Base-by-base conservation (phyloP, 1,140 invertebrate species). In the Drosophila albomicans region DNA sequence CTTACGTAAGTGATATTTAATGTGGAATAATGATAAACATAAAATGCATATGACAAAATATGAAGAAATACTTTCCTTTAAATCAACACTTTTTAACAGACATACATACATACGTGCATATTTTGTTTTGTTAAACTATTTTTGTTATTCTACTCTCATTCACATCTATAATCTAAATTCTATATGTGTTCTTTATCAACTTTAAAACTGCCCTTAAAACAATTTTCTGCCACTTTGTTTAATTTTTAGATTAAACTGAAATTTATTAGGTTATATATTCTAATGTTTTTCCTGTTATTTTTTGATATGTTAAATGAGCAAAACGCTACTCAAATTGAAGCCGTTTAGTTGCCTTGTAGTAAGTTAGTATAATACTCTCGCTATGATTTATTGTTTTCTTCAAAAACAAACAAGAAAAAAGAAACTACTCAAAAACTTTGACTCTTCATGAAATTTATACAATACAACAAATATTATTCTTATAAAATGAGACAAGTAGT, bases 281-380 rank as follows among this genome's bases (percentile, higher is more conserved):
- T 65, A 74, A 68, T 52, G 48, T 79, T 77, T 62, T 65, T 6
- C 20, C 15, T 78, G 62, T 82, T 75, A 69, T 25, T 64, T 52
- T n/a, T 66, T 49, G n/a, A 64, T 72, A 62, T 51, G 69, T 81
- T 78, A 66, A 10, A 63, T 15, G 54, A 87, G 65, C 72, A 76
- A 45, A 64, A 71, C 41, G 70, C 77, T 68, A 66, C 78, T 66
- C 79, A 84, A 59, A 88, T 87, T 88, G 69, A 87, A 87, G 85
- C 90, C 89, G 81, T 91, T 91, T 91, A 91, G 89, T 91, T 91
- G 89, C 89, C 89, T 91, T 91, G 89, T 91, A 91, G 89, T 89
- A 89, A 85, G 80, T 88, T 88, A 88, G 84, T 77, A 13, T 79
- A 79, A 77, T 48, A 67, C 63, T 73, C 79, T 82, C 75, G 64